Conservation (phyloP, 1,140 invertebrate species). For the Aporrectodea caliginosa region DNA sequence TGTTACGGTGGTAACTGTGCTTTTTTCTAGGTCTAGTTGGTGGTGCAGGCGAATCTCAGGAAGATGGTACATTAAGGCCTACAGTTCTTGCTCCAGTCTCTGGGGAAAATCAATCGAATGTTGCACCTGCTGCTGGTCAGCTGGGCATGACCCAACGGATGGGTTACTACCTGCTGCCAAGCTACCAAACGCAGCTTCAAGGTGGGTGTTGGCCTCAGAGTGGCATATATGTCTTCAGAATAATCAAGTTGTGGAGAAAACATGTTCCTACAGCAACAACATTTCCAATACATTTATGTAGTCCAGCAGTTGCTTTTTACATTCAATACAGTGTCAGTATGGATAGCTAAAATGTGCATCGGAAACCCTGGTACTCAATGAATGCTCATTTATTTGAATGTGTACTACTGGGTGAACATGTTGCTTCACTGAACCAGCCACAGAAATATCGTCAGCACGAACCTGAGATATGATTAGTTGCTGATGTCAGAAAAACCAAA, state of each 20-base stretch:
- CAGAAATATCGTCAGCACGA: too few relatives aligned
- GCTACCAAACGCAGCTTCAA: background rate
- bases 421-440: too few relatives aligned
- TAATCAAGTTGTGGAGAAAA: background rate
- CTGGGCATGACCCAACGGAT: background rate
- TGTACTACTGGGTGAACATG: too few relatives aligned
- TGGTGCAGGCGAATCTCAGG: background rate
- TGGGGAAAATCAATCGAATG: background rate
- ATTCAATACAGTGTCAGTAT: background rate
- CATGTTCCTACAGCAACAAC: background rate
- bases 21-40: background rate
- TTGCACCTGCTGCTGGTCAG: background rate
- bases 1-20: background rate
- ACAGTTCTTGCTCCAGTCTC: background rate
- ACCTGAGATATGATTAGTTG: too few relatives aligned
- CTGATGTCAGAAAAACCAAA: too few relatives aligned
- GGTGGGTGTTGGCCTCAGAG: background rate
- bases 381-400: too few relatives aligned
- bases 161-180: background rate
- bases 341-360: too few relatives aligned
- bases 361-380: too few relatives aligned
- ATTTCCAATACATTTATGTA: background rate
- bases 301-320: background rate
- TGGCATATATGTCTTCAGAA: background rate
- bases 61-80: background rate